Base-by-base conservation (phyloP, 2,113 vertebrate species). In the Menidia beryllina region DNA sequence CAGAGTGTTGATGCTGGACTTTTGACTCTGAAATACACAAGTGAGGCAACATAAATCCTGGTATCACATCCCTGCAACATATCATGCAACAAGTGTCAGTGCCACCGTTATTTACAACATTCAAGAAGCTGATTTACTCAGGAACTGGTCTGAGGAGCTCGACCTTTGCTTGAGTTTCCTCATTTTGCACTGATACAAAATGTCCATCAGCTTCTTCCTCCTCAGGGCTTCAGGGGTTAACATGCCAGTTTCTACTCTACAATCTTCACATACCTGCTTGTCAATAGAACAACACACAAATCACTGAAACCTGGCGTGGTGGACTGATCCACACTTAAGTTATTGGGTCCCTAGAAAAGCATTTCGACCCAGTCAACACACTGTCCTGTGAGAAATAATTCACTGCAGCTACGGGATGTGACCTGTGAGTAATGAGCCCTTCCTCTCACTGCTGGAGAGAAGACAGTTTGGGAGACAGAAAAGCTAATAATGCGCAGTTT, bases 1-100 rank as follows among this genome's bases (percentile, higher is more conserved):
- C 65, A 86, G 58, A 80, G 89, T 65, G 77, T 81, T 86, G 68
- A 83, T 67, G 58, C 76, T 79, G 41, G 79, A 83, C 51, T 66
- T 84, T 27, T 82, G 70, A 81, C 74, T 85, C 93, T 95, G 60
- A 57, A 89, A 77, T 26, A 72, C 26, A 77, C 11, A 69, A 65
- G 56, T 7, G 56, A 52, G 26, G 77, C 7, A n/a, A 19, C 21
- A n/a, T 15, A 68, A n/a, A 17, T 36, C 65, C 53, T 20, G 11
- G 10, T 1, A 7, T 25, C n/a, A 5, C 4, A 52, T 63, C 52
- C 14, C 15, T 48, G 20, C 43, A 26, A 65, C 0, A n/a, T 20
- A 10, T 66, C 49, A 39, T 15, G 19, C 25, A 30, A 77, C 36
- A 30, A 4, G 24, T 47, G 11, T 41, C 19, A 15, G 52, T 17